These are phyloP conservation scores for Archips xylosteana DNA, from an alignment of 2,888 invertebrate species.

Conservation along the genomic window DNA sequence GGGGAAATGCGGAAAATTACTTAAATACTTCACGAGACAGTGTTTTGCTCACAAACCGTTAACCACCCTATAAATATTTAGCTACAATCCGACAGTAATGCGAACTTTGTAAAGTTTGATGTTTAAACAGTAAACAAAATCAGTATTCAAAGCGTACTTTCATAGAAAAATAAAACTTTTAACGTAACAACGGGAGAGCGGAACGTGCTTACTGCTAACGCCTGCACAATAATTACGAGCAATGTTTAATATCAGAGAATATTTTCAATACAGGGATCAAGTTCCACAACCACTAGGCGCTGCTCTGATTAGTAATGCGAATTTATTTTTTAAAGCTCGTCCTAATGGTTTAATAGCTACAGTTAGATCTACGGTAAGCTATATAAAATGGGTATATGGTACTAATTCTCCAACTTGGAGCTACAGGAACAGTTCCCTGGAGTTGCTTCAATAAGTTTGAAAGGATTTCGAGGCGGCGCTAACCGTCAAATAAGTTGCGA, in stretches of 20 bases:
- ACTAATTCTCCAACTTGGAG: conserved; percentile 40
- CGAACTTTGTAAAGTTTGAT: conserved; percentile 65
- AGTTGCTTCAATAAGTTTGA: conserved; percentile 64
- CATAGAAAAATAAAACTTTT: conserved; percentile 39
- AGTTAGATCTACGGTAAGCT: conserved; percentile 2
- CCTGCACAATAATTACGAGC: conserved; percentile 63
- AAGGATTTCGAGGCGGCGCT: conserved; percentile 61
- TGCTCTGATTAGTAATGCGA: not conserved
- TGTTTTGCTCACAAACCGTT: conserved; percentile 46
- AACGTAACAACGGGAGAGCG: conserved; percentile 24
- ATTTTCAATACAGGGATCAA: conserved; percentile 27
- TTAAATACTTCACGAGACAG: conserved; percentile 70
- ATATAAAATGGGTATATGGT: conserved; percentile 28
- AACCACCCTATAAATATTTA: conserved; percentile 65
- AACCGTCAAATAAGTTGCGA: conserved; percentile 63
- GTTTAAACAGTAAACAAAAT: conserved; percentile 71
- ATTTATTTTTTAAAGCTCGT: not conserved
- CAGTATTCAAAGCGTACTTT: conserved; percentile 71
- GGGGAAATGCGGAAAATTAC: conserved; percentile 74
- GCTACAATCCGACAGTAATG: conserved; percentile 56
- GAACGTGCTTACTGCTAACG: conserved; percentile 49
- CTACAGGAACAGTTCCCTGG: conserved; percentile 47
- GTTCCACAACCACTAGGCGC: conserved; percentile 26
- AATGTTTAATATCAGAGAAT: conserved; percentile 49
- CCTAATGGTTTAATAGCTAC: not conserved